These are phyloP conservation scores for Bothrops alternatus DNA, from an alignment of 2,797 vertebrate genomes.

Conservation along the genomic window DNA sequence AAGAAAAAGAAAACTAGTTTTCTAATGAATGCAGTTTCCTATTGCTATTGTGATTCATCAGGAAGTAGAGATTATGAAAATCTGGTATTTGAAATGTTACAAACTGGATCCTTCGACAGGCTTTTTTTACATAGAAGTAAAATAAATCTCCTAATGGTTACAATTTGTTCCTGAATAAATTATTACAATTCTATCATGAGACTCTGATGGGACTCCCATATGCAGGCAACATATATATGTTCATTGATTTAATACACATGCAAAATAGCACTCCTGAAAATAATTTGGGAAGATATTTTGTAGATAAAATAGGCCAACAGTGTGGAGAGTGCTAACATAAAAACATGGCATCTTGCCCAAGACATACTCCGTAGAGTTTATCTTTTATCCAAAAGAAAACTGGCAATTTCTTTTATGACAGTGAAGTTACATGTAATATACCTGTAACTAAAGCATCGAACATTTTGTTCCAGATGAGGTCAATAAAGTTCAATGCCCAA, in stretches of 20 bases:
- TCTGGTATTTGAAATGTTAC: background rate
- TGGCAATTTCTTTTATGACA: background rate
- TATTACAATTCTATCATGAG: background rate
- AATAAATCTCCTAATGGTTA: background rate
- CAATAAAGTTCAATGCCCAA: conserved; percentile 6
- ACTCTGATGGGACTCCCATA: background rate
- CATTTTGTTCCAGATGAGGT: background rate
- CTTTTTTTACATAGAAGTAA: background rate
- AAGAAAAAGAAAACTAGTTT: background rate
- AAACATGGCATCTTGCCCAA: background rate
- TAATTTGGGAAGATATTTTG: background rate
- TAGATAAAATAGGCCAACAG: background rate
- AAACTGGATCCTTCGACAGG: background rate
- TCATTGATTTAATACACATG: background rate
- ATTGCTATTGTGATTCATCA: background rate
- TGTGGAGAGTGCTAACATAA: background rate
- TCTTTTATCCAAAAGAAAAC: background rate
- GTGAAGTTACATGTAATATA: background rate
- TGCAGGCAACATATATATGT: background rate
- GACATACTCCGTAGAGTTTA: background rate
- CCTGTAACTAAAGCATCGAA: conserved; percentile 7
- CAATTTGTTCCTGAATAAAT: background rate
- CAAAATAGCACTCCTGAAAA: background rate
- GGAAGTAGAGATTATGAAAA: background rate
- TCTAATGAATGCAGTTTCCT: background rate